Evolutionary conservation across 2,888 invertebrate genomes (phyloP).

Genomic region (Eucera pruinosa): DNA sequence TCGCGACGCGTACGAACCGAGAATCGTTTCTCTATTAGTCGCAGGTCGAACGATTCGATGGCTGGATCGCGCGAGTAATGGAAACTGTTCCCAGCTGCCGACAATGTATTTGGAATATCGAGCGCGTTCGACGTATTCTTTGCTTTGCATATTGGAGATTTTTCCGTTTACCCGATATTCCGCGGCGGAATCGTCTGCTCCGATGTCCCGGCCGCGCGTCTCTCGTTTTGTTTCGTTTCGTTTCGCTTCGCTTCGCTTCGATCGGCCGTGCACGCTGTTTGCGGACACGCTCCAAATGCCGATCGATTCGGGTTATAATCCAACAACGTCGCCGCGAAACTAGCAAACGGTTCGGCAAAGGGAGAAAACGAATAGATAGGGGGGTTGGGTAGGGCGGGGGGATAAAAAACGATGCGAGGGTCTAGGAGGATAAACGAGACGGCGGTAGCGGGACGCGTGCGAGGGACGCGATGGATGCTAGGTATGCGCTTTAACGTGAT

Average conservation of each 20-base stretch:
- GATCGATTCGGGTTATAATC: too few species aligned
- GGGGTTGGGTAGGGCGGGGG: too few species aligned
- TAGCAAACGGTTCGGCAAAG: too few species aligned
- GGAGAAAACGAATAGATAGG: neutral
- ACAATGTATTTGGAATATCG: slow-evolving; percentile 27
- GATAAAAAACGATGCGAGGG: slow-evolving; percentile 4
- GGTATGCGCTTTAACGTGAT: slow-evolving; percentile 57
- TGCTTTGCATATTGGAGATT: slow-evolving; percentile 33
- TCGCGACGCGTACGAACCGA: slow-evolving; percentile 23
- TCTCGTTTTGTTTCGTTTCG: slow-evolving; percentile 17
- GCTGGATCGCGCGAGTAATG: slow-evolving; percentile 52
- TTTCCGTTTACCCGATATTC: slow-evolving; percentile 26
- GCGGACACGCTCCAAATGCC: too few species aligned
- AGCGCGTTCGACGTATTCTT: slow-evolving; percentile 22
- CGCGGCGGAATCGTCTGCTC: slow-evolving; percentile 4
- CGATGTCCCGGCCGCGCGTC: neutral
- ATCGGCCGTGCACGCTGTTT: too few species aligned
- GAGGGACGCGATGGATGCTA: slow-evolving; percentile 3
- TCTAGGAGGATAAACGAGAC: slow-evolving; percentile 11
- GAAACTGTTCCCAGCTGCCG: slow-evolving; percentile 41
- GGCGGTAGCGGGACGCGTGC: slow-evolving; percentile 12
- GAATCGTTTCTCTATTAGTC: slow-evolving; percentile 60
- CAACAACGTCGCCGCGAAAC: too few species aligned
- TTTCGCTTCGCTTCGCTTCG: too few species aligned
- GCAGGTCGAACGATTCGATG: slow-evolving; percentile 27